Conservation (phyloP, 1,140 invertebrate genomes). For the Formica selysi region DNA sequence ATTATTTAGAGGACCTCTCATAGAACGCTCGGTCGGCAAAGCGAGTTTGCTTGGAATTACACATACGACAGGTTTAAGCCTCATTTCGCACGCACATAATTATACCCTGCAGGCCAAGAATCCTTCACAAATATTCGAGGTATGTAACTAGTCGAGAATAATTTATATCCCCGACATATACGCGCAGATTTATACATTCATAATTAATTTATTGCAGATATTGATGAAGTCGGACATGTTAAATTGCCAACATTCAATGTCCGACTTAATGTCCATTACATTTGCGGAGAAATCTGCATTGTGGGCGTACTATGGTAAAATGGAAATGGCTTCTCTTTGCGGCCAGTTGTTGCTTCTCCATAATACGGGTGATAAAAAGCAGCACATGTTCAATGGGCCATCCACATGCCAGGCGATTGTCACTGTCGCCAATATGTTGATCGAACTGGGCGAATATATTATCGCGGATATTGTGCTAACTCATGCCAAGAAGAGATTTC, state of each 20-base stretch:
- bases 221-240: slow-evolving; percentile 94
- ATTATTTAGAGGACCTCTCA: slow-evolving; percentile 80
- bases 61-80: slow-evolving; percentile 84
- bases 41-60: slow-evolving; percentile 84
- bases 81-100: slow-evolving; percentile 84
- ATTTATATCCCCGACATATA: not conserved
- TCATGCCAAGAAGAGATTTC: slow-evolving; percentile 88
- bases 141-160: slow-evolving; percentile 48
- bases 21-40: slow-evolving; percentile 85
- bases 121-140: slow-evolving; percentile 84
- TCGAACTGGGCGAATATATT: slow-evolving; percentile 88
- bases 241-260: slow-evolving; percentile 94
- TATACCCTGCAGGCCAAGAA: slow-evolving; percentile 82
- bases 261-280: slow-evolving; percentile 92
- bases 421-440: slow-evolving; percentile 89
- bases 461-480: slow-evolving; percentile 87
- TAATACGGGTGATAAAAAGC: slow-evolving; percentile 88
- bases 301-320: slow-evolving; percentile 95
- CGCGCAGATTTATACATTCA: slow-evolving; percentile 61
- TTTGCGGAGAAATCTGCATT: slow-evolving; percentile 93
- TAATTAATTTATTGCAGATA: slow-evolving; percentile 88
- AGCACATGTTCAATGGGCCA: slow-evolving; percentile 89
- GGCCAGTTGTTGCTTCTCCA: slow-evolving; percentile 92
- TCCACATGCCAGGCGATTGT: slow-evolving; percentile 91
- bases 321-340: slow-evolving; percentile 92